Evolutionary conservation across 2,888 invertebrate species (phyloP).

Genomic region (Eumerus sabulonum): DNA sequence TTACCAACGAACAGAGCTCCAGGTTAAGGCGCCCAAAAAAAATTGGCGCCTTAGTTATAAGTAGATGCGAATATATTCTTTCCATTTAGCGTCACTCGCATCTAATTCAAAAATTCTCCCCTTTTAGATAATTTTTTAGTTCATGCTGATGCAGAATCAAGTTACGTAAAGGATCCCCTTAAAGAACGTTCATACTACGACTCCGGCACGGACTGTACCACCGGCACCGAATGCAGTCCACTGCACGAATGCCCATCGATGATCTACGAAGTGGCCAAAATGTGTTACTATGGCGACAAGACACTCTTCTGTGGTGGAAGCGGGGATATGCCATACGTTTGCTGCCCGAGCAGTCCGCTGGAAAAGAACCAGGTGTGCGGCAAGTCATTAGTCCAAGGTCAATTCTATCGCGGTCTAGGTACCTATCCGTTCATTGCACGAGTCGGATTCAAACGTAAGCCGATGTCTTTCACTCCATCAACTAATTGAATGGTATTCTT

Average conservation of each 20-base stretch:
- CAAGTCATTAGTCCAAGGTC: conserved; percentile 83
- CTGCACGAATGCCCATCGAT: conserved; percentile 78
- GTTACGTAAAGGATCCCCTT: conserved; percentile 42
- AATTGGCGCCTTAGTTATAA: too few relatives aligned
- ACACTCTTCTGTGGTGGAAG: conserved; percentile 77
- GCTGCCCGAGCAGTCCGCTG: conserved; percentile 77
- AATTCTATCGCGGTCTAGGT: conserved; percentile 84
- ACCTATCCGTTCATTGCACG: conserved; percentile 88
- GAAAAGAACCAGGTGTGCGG: conserved; percentile 82
- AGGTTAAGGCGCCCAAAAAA: too few relatives aligned
- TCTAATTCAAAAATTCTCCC: background rate
- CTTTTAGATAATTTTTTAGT: conserved; percentile 45
- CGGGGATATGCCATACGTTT: conserved; percentile 78
- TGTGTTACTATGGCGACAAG: conserved; percentile 78
- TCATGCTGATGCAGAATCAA: conserved; percentile 25
- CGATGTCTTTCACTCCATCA: background rate
- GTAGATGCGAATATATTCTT: too few relatives aligned
- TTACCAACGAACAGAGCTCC: too few relatives aligned
- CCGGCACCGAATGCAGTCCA: conserved; percentile 77
- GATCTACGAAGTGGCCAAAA: conserved; percentile 78
- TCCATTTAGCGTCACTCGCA: too few relatives aligned
- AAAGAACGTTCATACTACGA: conserved; percentile 74
- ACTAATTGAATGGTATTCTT: background rate
- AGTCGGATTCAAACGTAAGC: conserved; percentile 88
- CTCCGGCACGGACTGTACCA: conserved; percentile 73